Evolutionary conservation across 1,140 invertebrate genomes (phyloP).

Genomic region (Dendroctonus ponderosae): DNA sequence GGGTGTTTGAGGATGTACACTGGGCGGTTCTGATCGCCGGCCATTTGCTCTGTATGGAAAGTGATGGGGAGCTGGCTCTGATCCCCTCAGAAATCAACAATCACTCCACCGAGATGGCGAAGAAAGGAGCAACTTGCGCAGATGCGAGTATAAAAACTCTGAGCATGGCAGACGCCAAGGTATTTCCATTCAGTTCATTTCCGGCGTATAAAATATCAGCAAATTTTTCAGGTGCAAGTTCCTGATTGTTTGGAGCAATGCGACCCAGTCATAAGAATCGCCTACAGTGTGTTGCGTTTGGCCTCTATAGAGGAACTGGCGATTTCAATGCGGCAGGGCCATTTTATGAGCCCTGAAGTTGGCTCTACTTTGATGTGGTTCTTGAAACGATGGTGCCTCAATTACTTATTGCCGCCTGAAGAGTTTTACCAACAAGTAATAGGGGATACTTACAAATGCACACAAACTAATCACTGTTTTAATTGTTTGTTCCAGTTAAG

Average conservation of each 20-base stretch:
- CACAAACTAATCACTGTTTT: background rate
- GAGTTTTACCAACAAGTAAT: conserved; percentile 66
- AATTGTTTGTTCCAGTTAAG: conserved; percentile 27
- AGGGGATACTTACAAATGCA: background rate
- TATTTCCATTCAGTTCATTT: background rate
- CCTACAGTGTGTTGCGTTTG: conserved; percentile 65
- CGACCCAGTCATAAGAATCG: conserved; percentile 66
- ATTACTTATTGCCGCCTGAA: conserved; percentile 72
- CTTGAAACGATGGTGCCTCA: conserved; percentile 70
- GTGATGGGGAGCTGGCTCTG: conserved; percentile 71
- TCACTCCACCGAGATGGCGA: conserved; percentile 62
- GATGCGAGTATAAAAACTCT: conserved; percentile 52
- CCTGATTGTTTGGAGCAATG: conserved; percentile 54
- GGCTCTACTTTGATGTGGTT: conserved; percentile 79
- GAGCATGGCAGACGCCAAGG: conserved; percentile 49
- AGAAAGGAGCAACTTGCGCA: conserved; percentile 1
- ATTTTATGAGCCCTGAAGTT: conserved; percentile 77
- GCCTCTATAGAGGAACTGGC: conserved; percentile 68
- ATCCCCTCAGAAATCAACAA: conserved; percentile 75
- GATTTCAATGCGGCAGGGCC: conserved; percentile 59
- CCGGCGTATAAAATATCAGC: conserved; percentile 8
- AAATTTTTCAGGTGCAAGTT: conserved; percentile 38
- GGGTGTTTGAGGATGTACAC: conserved; percentile 82
- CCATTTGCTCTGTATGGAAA: conserved; percentile 68
- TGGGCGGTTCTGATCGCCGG: conserved; percentile 83